These are phyloP conservation scores for Urocitellus parryii DNA, from an alignment of 2,113 vertebrate species.

Conservation along the genomic window DNA sequence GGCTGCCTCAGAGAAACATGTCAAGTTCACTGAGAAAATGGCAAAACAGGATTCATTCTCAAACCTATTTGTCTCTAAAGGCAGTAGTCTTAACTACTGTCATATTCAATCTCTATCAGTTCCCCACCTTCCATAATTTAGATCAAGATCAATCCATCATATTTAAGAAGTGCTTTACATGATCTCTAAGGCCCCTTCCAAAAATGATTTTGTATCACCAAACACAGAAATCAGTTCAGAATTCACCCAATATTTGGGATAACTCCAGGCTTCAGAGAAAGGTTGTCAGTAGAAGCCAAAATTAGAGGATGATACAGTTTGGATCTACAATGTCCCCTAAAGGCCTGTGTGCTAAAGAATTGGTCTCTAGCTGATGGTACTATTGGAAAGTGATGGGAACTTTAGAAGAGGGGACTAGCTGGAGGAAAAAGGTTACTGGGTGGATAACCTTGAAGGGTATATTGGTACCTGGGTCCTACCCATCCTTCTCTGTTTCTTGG, in stretches of 20 bases:
- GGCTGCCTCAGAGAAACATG: neutral
- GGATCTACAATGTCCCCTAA: too few species aligned
- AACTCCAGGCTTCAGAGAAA: neutral
- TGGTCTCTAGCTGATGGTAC: too few species aligned
- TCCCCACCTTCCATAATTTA: neutral
- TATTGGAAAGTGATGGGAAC: too few species aligned
- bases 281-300: neutral
- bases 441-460: neutral
- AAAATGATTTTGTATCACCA: slow-evolving; percentile 6
- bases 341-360: too few species aligned
- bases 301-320: neutral
- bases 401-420: too few species aligned
- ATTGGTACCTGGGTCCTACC: neutral
- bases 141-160: neutral
- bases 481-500: neutral
- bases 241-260: neutral
- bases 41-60: slow-evolving; percentile 32
- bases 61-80: slow-evolving; percentile 23
- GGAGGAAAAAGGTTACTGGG: neutral
- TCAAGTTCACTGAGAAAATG: slow-evolving; percentile 3
- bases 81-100: neutral
- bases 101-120: slow-evolving; percentile 7
- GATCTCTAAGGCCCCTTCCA: neutral
- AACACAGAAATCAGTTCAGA: slow-evolving; percentile 31
- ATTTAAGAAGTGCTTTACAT: neutral